phyloP scores from a whole-genome alignment of 2,888 invertebrate genomes.

The Pachymerium ferrugineum region DNA sequence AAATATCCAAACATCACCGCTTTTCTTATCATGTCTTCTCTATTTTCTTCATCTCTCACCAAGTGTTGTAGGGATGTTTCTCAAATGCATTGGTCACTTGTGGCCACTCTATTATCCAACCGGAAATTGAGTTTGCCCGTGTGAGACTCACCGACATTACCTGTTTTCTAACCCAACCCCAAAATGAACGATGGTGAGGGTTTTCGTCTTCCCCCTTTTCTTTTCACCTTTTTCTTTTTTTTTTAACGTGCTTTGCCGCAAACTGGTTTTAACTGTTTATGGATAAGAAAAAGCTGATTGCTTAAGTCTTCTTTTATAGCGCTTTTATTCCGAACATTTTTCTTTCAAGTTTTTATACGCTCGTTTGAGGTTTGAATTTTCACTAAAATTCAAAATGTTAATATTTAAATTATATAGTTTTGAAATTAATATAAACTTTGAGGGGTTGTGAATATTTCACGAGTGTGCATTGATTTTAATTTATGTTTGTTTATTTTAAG shows the following conservation, averaged over 20 bases:
- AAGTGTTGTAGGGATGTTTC: conserved; percentile 21
- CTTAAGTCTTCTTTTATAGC: no score
- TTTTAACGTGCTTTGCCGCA: background rate
- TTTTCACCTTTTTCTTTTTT: background rate
- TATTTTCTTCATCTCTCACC: background rate
- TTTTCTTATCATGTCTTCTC: conserved; percentile 10
- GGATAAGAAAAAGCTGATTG: background rate
- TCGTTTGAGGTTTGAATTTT: no score
- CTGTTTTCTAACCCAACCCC: background rate
- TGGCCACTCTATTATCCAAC: conserved; percentile 17
- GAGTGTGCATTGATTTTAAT: no score
- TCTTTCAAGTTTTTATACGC: no score
- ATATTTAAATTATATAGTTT: no score
- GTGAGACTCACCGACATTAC: conserved; percentile 16
- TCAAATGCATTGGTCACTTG: conserved; percentile 21
- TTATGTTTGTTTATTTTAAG: no score
- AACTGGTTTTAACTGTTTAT: background rate
- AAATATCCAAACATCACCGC: background rate
- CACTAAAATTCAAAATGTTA: no score
- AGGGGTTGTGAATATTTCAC: no score
- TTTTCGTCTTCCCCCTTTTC: background rate
- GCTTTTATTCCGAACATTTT: no score
- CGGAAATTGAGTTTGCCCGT: conserved; percentile 11
- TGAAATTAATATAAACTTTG: no score
- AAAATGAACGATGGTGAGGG: background rate